Conservation (phyloP, 2,888 invertebrate genomes). For the Sinotaia quadrata region DNA sequence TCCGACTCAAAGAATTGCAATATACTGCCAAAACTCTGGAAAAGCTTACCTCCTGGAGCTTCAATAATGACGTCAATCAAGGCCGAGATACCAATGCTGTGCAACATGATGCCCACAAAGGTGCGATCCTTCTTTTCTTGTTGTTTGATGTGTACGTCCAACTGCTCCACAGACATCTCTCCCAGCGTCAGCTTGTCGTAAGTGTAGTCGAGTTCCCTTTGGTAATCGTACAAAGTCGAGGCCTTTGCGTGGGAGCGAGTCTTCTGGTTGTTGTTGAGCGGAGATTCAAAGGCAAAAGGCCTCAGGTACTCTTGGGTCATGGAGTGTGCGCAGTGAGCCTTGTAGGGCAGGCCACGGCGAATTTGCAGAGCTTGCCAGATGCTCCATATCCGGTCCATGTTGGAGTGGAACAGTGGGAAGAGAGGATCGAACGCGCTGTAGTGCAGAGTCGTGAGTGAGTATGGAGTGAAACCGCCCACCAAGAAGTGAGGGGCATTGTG, state of each 20-base stretch:
- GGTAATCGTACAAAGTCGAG: constrained; percentile 40
- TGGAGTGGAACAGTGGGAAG: constrained; percentile 1
- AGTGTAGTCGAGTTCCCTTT: constrained; percentile 36
- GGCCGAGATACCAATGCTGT: constrained; percentile 37
- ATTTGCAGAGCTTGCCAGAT: not conserved
- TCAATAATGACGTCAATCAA: constrained; percentile 25
- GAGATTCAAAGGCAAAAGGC: constrained; percentile 40
- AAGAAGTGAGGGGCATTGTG: not conserved
- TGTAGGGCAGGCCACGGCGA: constrained; percentile 31
- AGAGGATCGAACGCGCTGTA: constrained; percentile 3
- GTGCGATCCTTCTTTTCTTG: constrained; percentile 27
- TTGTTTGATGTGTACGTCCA: constrained; percentile 19
- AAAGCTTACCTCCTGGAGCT: not conserved
- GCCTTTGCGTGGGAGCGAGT: constrained; percentile 34
- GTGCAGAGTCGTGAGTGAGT: not conserved
- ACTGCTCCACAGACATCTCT: constrained; percentile 37
- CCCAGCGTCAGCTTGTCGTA: constrained; percentile 41
- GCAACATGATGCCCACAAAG: constrained; percentile 40
- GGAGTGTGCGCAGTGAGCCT: constrained; percentile 41
- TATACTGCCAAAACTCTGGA: too few relatives aligned
- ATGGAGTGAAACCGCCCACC: not conserved
- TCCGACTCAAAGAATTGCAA: too few relatives aligned
- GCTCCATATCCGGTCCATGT: not conserved
- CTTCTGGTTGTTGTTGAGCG: constrained; percentile 39
- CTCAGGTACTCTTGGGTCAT: constrained; percentile 32